A percentile compares a stretch with the other conserved stretches of the same genome.
Conservation (phyloP, 2,888 invertebrate genomes). For the Drymonia ruficornis region DNA sequence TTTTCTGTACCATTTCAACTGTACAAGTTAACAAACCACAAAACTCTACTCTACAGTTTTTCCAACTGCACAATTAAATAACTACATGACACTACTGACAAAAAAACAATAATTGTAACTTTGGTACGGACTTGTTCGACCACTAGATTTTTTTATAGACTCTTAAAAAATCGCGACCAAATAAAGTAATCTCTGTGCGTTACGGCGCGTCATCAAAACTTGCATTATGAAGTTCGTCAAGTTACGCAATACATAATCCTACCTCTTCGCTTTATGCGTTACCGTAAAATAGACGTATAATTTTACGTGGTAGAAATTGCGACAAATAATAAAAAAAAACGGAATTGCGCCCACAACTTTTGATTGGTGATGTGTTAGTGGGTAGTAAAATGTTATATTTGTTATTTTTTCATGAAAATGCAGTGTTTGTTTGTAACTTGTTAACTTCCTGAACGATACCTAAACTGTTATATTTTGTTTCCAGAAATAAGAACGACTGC, state of each 20-base stretch:
- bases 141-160: not conserved
- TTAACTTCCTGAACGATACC: no score
- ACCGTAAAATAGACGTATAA: slow-evolving; percentile 15
- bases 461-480: no score
- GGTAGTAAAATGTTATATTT: not conserved
- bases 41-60: no score
- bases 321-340: slow-evolving; percentile 26
- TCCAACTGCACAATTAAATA: no score
- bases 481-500: no score
- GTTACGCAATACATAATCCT: slow-evolving; percentile 10
- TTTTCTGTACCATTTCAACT: no score
- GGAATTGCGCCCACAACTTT: slow-evolving; percentile 16
- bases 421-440: not conserved
- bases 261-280: slow-evolving; percentile 11
- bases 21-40: no score
- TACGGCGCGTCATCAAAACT: not conserved
- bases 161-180: not conserved
- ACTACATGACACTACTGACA: no score
- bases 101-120: no score
- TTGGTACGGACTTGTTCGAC: no score
- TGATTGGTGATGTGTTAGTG: not conserved
- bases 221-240: slow-evolving; percentile 6
- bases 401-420: not conserved
- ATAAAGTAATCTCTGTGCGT: not conserved
- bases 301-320: slow-evolving; percentile 18